Evolutionary conservation across 2,888 invertebrate species (phyloP), one percentile per base, ranked within the genome.

Genomic region (Leptopterna dolabrata): DNA sequence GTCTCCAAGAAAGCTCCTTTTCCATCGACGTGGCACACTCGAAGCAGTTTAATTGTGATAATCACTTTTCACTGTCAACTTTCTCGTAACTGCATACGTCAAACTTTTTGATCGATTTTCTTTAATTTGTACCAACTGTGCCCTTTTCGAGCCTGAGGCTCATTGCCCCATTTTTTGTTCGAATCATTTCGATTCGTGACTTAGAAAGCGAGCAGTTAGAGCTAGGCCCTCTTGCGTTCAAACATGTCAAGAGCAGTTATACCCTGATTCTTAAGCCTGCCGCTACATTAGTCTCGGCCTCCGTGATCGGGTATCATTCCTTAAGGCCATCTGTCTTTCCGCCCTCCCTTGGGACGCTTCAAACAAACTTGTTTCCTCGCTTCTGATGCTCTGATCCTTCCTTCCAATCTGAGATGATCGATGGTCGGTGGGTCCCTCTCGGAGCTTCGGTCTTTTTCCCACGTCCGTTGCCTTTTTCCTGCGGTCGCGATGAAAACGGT

Each of bases 241-340:
- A 63, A 63, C 24, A 63, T 63, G 63, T 63, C 63, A 63, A 63
- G 63, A 73, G 36, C 73, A 36, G 30, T 73, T 36, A 30, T 73
- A 36, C 73, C 73, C 73, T 73, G 73, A 73, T 73, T 73, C 29
- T 36, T 16, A 41, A 73, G 73, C 71, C 71, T 71, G 19, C 73
- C 36, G 36, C 73, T 45, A 24, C 78, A 78, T 78, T 78, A 78
- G 78, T 78, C 78, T 78, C 78, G 45, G 78, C 27, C 41, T 29
- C 19, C 41, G 19, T 78, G 78, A 78, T 78, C 78, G 47, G 45
- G 45, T 47, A 78, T 78, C 78, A 78, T 78, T 73, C 78, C 78
- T 78, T 19, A 9, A 24, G 27, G 47, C 78, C 78, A 78, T 78
- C 78, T 78, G 78, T 78, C 78, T 78, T 78, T 27, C 45, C 24